Percentiles rank a stretch among this genome's conserved stretches.
Conservation (phyloP, 92 coral and sea anemone species). For the Actinostola sp. region DNA sequence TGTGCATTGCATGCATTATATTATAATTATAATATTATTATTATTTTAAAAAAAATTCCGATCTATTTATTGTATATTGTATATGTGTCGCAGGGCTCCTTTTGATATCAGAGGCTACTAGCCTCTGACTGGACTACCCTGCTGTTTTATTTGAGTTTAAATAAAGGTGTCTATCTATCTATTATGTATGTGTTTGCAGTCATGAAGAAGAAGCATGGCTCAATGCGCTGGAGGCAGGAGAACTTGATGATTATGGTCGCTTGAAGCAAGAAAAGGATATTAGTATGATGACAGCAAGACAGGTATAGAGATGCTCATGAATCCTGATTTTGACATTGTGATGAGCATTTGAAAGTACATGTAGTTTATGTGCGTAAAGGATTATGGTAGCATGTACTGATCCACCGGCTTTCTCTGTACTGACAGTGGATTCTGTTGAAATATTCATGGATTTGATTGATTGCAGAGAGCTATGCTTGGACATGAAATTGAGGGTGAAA, state of each 20-base stretch:
- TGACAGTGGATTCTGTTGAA: too few species aligned
- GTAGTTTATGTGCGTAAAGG: background rate
- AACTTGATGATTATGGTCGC: constrained; percentile 94
- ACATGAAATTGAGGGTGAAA: constrained; percentile 96
- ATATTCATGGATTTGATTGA: background rate
- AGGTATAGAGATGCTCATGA: constrained; percentile 55
- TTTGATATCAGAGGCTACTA: too few species aligned
- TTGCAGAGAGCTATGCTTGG: constrained; percentile 95
- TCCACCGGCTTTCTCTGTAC: too few species aligned
- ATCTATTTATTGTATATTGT: too few species aligned
- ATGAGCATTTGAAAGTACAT: background rate
- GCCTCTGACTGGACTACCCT: too few species aligned
- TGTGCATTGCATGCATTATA: too few species aligned
- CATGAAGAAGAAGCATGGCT: constrained; percentile 97
- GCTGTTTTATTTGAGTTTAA: too few species aligned
- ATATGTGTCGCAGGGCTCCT: too few species aligned
- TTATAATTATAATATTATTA: too few species aligned
- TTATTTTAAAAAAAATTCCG: too few species aligned
- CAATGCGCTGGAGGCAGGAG: constrained; percentile 96
- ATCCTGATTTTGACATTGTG: background rate
- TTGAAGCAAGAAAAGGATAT: constrained; percentile 90
- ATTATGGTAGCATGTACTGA: too few species aligned
- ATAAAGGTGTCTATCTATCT: background rate
- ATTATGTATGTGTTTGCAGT: constrained; percentile 25
- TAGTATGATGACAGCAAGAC: constrained; percentile 98